Percentiles rank a stretch among this genome's conserved stretches.
These are phyloP conservation scores for Sparus aurata DNA, from an alignment of 2,797 vertebrate species.

Conservation along the genomic window DNA sequence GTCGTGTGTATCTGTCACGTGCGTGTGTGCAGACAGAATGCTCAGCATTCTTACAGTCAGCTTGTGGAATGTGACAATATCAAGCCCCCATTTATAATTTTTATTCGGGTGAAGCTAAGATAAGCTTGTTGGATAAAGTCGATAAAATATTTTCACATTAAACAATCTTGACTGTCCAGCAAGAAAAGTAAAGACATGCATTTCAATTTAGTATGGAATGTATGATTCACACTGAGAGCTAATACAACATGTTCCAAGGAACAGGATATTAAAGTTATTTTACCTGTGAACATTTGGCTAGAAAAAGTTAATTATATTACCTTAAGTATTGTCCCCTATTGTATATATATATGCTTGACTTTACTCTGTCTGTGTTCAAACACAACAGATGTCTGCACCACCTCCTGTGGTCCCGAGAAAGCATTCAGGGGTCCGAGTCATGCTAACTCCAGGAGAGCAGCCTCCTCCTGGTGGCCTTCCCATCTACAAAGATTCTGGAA, in stretches of 20 bases:
- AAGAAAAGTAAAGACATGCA: not conserved
- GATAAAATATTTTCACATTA: not conserved
- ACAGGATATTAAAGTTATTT: not conserved
- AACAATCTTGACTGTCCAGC: not conserved
- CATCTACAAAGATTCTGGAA: not conserved
- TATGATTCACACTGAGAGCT: too few species aligned
- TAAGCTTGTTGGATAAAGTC: not conserved
- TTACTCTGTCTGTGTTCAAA: slow-evolving; percentile 16
- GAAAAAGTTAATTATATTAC: too few species aligned
- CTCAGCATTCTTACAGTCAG: slow-evolving; percentile 46
- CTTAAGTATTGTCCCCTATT: not conserved
- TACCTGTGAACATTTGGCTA: not conserved
- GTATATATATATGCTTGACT: not conserved
- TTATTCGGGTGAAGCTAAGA: not conserved
- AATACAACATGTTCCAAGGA: not conserved
- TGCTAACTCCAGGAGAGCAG: slow-evolving; percentile 51
- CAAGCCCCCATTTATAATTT: slow-evolving; percentile 1
- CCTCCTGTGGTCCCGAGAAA: slow-evolving; percentile 62
- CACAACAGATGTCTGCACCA: slow-evolving; percentile 69
- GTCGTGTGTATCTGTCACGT: slow-evolving; percentile 41
- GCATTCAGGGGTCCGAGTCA: slow-evolving; percentile 62
- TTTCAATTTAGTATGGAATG: too few species aligned
- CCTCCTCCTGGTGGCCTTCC: slow-evolving; percentile 5
- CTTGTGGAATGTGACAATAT: slow-evolving; percentile 31
- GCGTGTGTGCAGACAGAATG: slow-evolving; percentile 25